These are phyloP conservation scores for Sebastes dallii DNA, from an alignment of 2,797 vertebrate species.

Conservation along the genomic window DNA sequence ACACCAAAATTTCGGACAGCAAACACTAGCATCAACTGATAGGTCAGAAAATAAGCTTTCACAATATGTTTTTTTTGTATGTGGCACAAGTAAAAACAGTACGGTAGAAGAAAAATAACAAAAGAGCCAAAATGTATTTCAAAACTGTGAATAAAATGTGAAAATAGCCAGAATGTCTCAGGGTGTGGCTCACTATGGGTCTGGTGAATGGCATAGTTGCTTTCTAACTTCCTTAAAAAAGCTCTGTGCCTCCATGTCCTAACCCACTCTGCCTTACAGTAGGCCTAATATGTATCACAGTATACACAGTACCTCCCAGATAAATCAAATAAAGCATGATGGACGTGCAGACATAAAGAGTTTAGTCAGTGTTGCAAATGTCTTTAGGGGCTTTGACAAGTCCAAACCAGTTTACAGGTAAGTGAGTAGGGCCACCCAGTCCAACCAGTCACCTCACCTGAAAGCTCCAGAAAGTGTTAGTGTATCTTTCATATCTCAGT, in stretches of 20 bases:
- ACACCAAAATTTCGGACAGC: too few relatives aligned
- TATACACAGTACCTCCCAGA: background rate
- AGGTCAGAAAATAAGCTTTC: too few relatives aligned
- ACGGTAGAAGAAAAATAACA: too few relatives aligned
- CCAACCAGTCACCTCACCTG: background rate
- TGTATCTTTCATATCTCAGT: background rate
- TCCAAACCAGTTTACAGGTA: conserved; percentile 35
- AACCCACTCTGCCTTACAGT: fast-evolving
- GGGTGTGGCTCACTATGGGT: too few relatives aligned
- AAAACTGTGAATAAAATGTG: too few relatives aligned
- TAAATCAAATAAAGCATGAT: background rate
- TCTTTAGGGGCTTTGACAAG: conserved; percentile 9
- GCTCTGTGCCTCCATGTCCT: background rate
- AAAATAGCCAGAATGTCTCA: too few relatives aligned
- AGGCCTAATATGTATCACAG: background rate
- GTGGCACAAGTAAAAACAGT: too few relatives aligned
- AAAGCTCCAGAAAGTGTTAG: background rate
- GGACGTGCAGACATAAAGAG: background rate
- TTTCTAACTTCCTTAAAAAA: background rate
- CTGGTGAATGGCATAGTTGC: too few relatives aligned
- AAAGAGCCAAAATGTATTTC: too few relatives aligned
- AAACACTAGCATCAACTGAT: too few relatives aligned
- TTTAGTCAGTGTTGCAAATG: background rate
- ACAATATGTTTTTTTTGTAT: too few relatives aligned
- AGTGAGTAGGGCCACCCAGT: conserved; percentile 6